Evolutionary conservation across 2,888 invertebrate genomes (phyloP).

Genomic region (Melanchra persicariae): DNA sequence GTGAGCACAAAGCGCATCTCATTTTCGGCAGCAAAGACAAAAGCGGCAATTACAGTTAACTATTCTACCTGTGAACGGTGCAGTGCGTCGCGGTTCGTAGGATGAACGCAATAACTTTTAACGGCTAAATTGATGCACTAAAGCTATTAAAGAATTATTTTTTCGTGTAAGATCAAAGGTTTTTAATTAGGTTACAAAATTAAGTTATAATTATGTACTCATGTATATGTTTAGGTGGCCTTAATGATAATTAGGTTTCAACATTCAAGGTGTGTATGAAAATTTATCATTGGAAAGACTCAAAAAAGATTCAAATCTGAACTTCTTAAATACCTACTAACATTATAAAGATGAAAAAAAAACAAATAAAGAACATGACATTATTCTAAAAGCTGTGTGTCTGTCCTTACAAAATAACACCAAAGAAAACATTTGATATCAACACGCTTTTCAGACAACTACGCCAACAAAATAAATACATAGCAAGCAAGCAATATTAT

Average conservation of each 20-base stretch:
- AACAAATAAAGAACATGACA: no score
- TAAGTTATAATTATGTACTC: not conserved
- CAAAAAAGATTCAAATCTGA: no score
- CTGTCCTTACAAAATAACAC: not conserved
- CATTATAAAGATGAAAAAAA: not conserved
- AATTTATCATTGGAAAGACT: not conserved
- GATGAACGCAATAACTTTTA: constrained; percentile 52
- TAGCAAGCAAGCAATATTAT: constrained; percentile 1
- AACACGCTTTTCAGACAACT: not conserved
- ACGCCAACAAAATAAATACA: not conserved
- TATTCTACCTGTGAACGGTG: constrained; percentile 56
- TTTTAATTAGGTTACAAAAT: constrained; percentile 32
- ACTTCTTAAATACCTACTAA: not conserved
- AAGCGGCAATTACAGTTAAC: constrained; percentile 82
- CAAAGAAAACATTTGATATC: not conserved
- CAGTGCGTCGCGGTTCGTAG: constrained; percentile 45
- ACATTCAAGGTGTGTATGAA: not conserved
- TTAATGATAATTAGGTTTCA: not conserved
- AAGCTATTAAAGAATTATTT: constrained; percentile 72
- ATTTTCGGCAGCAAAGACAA: constrained; percentile 87
- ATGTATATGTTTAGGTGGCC: not conserved
- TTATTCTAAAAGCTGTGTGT: not conserved
- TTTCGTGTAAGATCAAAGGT: constrained; percentile 29
- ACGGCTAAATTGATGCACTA: constrained; percentile 63
- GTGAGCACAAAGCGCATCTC: constrained; percentile 82